Evolutionary conservation across 2,113 vertebrate species (phyloP).

Genomic region (Phrynocephalus versicolor): DNA sequence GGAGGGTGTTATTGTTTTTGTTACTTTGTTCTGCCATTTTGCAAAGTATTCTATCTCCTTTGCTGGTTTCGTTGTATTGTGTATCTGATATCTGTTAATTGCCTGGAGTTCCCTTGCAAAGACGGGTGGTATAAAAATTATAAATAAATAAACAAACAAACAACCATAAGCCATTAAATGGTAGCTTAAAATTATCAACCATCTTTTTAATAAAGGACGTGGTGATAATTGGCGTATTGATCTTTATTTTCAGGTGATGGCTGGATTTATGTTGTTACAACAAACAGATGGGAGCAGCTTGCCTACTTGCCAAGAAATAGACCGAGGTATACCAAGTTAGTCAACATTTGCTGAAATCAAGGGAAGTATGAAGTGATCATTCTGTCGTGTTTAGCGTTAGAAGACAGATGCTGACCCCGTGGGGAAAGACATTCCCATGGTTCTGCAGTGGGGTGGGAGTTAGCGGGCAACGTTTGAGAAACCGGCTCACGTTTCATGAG

Average conservation of each 20-base stretch:
- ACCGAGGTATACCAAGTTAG: slow-evolving; percentile 79
- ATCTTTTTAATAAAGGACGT: background rate
- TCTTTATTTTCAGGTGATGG: slow-evolving; percentile 80
- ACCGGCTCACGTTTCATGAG: background rate
- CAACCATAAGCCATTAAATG: too few species aligned
- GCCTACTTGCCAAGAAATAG: slow-evolving; percentile 85
- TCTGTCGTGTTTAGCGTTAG: background rate
- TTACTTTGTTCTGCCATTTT: too few species aligned
- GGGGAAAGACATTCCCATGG: too few species aligned
- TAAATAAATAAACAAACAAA: too few species aligned
- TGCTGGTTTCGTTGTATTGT: too few species aligned
- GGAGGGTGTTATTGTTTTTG: too few species aligned
- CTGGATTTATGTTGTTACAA: slow-evolving; percentile 85
- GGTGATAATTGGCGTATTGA: background rate
- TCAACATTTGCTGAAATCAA: slow-evolving; percentile 20
- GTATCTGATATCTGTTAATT: too few species aligned
- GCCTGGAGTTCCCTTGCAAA: too few species aligned
- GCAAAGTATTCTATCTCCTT: too few species aligned
- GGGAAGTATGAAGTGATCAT: background rate
- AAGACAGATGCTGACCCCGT: background rate
- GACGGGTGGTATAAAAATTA: too few species aligned
- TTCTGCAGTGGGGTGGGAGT: too few species aligned
- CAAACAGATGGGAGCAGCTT: slow-evolving; percentile 87
- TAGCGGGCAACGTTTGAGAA: background rate
- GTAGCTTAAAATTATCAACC: background rate